Evolutionary conservation across 2,888 invertebrate genomes (phyloP), one percentile per base, ranked within the genome.

Genomic region (Orthosia incerta): DNA sequence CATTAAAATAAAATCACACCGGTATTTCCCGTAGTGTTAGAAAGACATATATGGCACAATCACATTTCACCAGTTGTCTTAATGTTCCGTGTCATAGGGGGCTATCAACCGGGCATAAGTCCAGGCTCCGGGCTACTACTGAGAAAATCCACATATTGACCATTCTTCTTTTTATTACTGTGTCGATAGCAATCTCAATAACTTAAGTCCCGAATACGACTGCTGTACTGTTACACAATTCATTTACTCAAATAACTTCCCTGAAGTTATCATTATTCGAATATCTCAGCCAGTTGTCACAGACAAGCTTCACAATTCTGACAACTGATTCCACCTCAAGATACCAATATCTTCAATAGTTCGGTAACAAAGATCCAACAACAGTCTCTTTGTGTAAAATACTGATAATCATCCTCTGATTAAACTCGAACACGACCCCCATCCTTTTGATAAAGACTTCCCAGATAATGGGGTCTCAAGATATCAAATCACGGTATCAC

Each of bases 351-450:
- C 76, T 80, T 12, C 69, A 62, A 67, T 50, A 68, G n/a, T 68
- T 53, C 20, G 20, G 53, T 53, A 11, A 55, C 57, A 26, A 26
- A 61, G 31, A 18, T 50, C 26, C 13, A 13, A 61, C 73, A 72
- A 55, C 51, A 45, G 20, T 55, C 23, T 80, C 68, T 81, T 81
- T 78, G 82, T 81, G 39, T 63, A 68, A 76, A 81, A 68, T 59
- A 76, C 53, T 48, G 64, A 80, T 50, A 56, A 23, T 48, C 16
- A 59, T 59, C 53, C 13, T n/a, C 48, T 63, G 62, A 78, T 81
- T 68, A 76, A 48, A 81, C 51, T 81, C 46, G n/a, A 50, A 45
- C 20, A 31, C 16, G n/a, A 59, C 56, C 53, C 13, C 50, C 46
- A 66, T 46, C 66, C 26, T 59, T 31, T 2, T 73, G 63, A 55